These are phyloP conservation scores for Euglossa dilemma DNA, from an alignment of 1,140 invertebrate genomes.

Conservation along the genomic window DNA sequence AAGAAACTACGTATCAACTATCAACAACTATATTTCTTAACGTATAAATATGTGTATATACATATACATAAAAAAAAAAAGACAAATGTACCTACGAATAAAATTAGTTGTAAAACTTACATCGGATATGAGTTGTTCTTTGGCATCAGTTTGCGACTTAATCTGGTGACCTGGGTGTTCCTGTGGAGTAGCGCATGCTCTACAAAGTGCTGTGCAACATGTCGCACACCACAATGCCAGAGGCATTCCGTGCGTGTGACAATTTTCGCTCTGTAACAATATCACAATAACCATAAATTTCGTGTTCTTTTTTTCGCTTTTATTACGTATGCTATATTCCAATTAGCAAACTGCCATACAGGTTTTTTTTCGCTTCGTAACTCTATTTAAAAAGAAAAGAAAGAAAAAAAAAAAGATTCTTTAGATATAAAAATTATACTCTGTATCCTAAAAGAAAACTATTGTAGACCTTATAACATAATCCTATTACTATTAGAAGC, in stretches of 20 bases:
- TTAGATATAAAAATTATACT: background rate
- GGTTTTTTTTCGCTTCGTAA: background rate
- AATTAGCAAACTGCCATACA: background rate
- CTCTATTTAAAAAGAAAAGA: background rate
- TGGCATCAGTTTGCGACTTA: slow-evolving; percentile 86
- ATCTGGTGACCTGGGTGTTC: slow-evolving; percentile 87
- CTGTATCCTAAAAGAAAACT: background rate
- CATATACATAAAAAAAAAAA: too few species aligned
- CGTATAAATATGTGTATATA: background rate
- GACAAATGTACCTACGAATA: background rate
- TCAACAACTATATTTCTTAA: background rate
- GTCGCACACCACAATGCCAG: slow-evolving; percentile 88
- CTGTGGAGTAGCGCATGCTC: slow-evolving; percentile 85
- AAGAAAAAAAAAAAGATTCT: background rate
- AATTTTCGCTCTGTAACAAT: slow-evolving; percentile 84
- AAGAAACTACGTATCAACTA: background rate
- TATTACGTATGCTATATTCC: background rate
- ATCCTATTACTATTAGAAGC: slow-evolving; percentile 67
- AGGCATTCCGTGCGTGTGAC: slow-evolving; percentile 88
- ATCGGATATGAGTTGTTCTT: slow-evolving; percentile 86
- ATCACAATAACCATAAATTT: background rate
- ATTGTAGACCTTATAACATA: slow-evolving; percentile 61
- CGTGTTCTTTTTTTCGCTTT: background rate
- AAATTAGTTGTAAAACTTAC: slow-evolving; percentile 78
- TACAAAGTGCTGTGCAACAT: slow-evolving; percentile 86